Evolutionary conservation across 2,888 invertebrate genomes (phyloP).

Genomic region (Andrena minutula): DNA sequence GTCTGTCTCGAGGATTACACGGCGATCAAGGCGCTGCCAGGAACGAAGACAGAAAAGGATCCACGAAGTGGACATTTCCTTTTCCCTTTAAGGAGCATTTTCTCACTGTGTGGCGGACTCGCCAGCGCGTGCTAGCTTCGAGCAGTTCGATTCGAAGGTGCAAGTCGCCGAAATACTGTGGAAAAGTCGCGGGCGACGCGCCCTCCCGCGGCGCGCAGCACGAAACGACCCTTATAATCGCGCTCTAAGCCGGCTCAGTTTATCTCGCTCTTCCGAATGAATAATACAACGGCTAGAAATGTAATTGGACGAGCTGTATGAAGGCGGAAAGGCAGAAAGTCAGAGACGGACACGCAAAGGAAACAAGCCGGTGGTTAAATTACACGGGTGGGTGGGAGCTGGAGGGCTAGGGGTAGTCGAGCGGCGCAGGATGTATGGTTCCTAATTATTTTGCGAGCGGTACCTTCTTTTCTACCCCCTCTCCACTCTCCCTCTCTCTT

Average conservation of each 20-base stretch:
- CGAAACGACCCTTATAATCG: conserved; percentile 50
- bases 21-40: no score
- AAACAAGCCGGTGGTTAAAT: conserved; percentile 50
- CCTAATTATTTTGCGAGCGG: conserved; percentile 55
- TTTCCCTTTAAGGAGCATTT: no score
- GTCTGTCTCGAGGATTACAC: background rate
- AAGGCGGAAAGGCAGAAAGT: conserved; percentile 43
- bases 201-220: background rate
- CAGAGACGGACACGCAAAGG: conserved; percentile 54
- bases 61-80: no score
- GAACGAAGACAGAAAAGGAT: background rate
- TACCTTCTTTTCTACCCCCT: background rate
- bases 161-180: conserved; percentile 7
- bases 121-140: background rate
- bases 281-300: conserved; percentile 58
- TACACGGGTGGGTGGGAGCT: conserved; percentile 25
- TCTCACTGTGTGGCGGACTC: no score
- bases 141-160: background rate
- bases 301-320: conserved; percentile 54
- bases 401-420: conserved; percentile 23
- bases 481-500: background rate
- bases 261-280: conserved; percentile 52
- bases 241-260: conserved; percentile 41
- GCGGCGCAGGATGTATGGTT: conserved; percentile 43
- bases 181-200: background rate